Evolutionary conservation across 2,113 vertebrate genomes (phyloP).

Genomic region (Cebidichthys violaceus): DNA sequence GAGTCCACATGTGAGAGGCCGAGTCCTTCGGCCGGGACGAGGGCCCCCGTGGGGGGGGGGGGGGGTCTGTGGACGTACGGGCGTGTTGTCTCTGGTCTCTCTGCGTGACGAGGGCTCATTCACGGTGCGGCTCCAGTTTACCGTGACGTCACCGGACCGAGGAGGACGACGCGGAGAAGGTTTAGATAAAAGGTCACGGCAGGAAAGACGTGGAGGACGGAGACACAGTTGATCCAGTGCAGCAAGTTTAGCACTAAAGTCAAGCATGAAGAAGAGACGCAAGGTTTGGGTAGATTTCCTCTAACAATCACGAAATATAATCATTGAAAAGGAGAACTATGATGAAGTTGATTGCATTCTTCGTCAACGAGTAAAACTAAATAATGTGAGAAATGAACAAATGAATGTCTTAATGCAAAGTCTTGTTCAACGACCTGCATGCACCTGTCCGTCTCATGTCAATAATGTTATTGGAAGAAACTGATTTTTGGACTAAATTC

Average conservation of each 20-base stretch:
- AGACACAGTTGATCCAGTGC: not conserved
- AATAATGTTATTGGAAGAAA: not conserved
- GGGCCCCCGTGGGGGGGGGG: too few relatives aligned
- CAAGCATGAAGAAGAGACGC: slow-evolving; percentile 15
- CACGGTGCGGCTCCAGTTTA: slow-evolving; percentile 5
- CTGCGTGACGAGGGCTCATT: slow-evolving; percentile 24
- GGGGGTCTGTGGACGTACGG: slow-evolving; percentile 1
- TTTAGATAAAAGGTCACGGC: slow-evolving; percentile 49
- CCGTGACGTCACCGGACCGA: slow-evolving; percentile 8
- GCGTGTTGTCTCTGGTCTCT: slow-evolving; percentile 47
- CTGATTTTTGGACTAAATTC: not conserved
- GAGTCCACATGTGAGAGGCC: slow-evolving; percentile 67
- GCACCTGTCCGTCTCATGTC: not conserved
- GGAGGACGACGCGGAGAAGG: slow-evolving; percentile 4
- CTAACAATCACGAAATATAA: not conserved
- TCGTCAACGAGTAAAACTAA: not conserved
- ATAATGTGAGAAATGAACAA: not conserved
- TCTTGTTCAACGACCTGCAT: not conserved
- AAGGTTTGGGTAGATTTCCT: slow-evolving; percentile 12
- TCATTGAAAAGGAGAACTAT: not conserved
- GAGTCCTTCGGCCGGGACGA: slow-evolving; percentile 16
- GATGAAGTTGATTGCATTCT: too few relatives aligned
- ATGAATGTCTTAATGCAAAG: not conserved
- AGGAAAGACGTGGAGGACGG: slow-evolving; percentile 11
- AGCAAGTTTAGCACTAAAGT: not conserved